Base-by-base conservation (phyloP, 1,140 invertebrate genomes). In the Oncopeltus fasciatus region DNA sequence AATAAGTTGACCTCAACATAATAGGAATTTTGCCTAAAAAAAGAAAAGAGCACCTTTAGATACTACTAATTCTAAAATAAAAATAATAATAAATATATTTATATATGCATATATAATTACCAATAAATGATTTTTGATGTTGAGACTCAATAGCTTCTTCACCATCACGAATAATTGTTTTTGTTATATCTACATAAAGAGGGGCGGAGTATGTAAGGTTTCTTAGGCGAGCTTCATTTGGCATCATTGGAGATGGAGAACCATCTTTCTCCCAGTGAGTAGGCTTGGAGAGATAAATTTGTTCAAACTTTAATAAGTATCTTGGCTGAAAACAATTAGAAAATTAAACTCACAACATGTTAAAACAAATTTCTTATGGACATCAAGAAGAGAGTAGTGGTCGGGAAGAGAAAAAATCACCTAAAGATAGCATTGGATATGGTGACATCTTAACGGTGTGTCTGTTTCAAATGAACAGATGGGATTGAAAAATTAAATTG, bases 251-350 rank as follows among this genome's bases (percentile, higher is more conserved):
- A 64, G 89, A 92, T 27, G 94, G 93, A 0, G 94, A 92, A 72
- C 95, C 95, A 80, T 99, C 95, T 78, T 98, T 98, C 75, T 98
- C 95, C 95, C 95, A 98, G 81, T 98, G 96, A 11, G 95, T 99
- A 5, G 95, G 95, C 74, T 98, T 98, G 0, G 95, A 98, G 29
- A 99, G 73, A 74, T 98, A 99, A 72, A 99, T 98, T 74, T 99
- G 95, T 72, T 98, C 95, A 78, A 99, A 99, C 75, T 98, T 98
- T 1, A 98, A 71, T 18, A 90, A 74, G 77, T 95, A 98, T 61
- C 87, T 81, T 8, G 92, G 88, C 78, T 87, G 72, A 47, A 77
- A 76, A 53, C 1, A 53, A 24, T 4, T n/a, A n/a, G n/a, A n/a
- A n/a, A n/a, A n/a, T n/a, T n/a, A n/a, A n/a, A n/a, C n/a, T n/a